Base-by-base conservation (phyloP, 1,140 invertebrate species). In the Drosophila equinoxialis region DNA sequence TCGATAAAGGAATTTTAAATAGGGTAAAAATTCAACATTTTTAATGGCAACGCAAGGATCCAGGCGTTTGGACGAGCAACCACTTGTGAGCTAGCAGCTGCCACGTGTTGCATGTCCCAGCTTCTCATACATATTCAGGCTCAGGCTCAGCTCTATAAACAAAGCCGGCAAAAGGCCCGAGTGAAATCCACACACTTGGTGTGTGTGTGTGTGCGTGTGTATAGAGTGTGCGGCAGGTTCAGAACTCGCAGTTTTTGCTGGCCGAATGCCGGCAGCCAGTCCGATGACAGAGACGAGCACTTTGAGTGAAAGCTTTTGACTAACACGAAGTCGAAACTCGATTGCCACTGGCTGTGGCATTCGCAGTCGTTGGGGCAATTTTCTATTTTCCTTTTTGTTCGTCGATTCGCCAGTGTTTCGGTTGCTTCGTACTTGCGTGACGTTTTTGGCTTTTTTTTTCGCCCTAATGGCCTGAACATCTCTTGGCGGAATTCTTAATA, bases 21-120 rank as follows among this genome's bases (percentile, higher is more conserved):
- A 30, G 6, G 30, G 5, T 30, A 30, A 6, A 30, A 30, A 30
- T 6, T 30, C 1, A 5, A 30, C 5, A 30, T 30, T 30, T 30
- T 30, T 26, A 26, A 26, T 26, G 26, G 26, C 26, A 26, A 26
- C 3, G 26, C 26, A 26, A 26, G 26, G 0, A 0, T 30, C 6
- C 3, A 6, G 11, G 55, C 13, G 3, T 35, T 35, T 37, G 30
- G 14, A 6, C 17, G 37, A 39, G 17, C 35, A 39, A 39, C 58
- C 33, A 60, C 58, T 20, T 39, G 58, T 51, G 45, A 11, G 45
- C 45, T 11, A 17, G 1, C 11, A 48, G 17, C 45, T 68, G 69
- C 79, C 77, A 85, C 81, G 71, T 85, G 81, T 85, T 85, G 81
- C 63, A 69, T 67, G 73, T 20, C 3, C 13, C 51, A n/a, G 41